These are phyloP conservation scores for Baccha elongata DNA, from an alignment of 2,888 invertebrate genomes.

Conservation along the genomic window DNA sequence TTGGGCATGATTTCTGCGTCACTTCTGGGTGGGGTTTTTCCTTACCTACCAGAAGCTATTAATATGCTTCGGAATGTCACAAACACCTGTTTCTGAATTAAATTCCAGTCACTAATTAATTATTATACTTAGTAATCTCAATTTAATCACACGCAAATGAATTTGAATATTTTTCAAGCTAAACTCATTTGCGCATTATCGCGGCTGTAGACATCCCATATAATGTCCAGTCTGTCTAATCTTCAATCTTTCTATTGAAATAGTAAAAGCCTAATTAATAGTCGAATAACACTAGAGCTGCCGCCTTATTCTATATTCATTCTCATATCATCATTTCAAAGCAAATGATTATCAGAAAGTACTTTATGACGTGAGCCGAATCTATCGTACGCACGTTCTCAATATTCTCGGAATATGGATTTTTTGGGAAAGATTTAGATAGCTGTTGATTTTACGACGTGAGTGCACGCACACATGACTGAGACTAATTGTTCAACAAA, in stretches of 20 bases:
- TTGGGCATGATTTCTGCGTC: conserved; percentile 34
- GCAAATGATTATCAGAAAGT: background rate
- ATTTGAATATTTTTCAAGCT: conserved; percentile 19
- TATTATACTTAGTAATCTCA: background rate
- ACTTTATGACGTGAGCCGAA: background rate
- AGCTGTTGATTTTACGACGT: background rate
- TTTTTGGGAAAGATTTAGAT: background rate
- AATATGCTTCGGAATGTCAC: conserved; percentile 7
- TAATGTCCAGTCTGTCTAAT: background rate
- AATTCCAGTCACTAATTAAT: background rate
- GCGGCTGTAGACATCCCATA: background rate
- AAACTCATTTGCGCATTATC: conserved; percentile 13
- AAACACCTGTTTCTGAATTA: conserved; percentile 3
- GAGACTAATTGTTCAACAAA: background rate
- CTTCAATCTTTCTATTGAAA: background rate
- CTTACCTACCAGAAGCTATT: background rate
- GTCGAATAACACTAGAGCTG: background rate
- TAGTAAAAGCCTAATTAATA: background rate
- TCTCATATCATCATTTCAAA: background rate
- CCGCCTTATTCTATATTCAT: background rate
- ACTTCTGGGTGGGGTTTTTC: conserved; percentile 41
- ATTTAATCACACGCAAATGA: background rate
- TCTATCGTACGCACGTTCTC: background rate
- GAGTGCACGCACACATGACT: background rate
- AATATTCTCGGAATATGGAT: background rate